Evolutionary conservation across 64 coral and sea anemone genomes (phyloP), one percentile per base, ranked within the genome.

Genomic region (Montipora efflorescens): DNA sequence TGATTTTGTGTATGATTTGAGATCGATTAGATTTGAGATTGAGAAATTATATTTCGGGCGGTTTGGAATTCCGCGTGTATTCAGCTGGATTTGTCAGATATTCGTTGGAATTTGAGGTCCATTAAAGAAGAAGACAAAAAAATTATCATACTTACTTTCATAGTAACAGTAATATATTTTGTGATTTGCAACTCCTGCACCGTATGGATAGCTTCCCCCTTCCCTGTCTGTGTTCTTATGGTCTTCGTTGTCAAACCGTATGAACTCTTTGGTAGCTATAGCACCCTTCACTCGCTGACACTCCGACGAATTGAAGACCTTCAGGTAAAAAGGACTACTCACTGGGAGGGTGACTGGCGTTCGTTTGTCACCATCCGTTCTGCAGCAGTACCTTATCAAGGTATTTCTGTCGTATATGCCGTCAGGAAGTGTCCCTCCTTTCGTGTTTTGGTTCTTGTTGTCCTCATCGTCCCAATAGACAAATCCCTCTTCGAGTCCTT

Each of bases 261-360:
- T 72, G 59, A 77, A 95, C 57, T 95, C 94, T 13, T 46, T 16
- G 4, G 84, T 74, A 48, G 74, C 75, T 5, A 92, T 18, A 13
- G 94, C 90, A 61, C 90, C 90, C 18, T 88, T 18, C 43, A 90
- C 88, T 0, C 76, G 76, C 19, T 90, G 88, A 47, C 88, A 90
- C 58, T 70, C 76, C 0, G 46, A 36, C 18, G 88, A 46, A 44
- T 80, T 81, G 5, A 50, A 80, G 7, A 47, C 13, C 45, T 69
- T 78, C 23, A 90, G 77, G 43, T 80, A 91, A 74, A 91, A 91
- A 15, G 77, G 64, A 25, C 77, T 67, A 16, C 51, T 78, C 11
- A 80, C 47, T 15, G 88, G 88, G 21, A 90, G 77, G 59, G 76
- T 1, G 2, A 90, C n/a, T 15, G 88, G 19, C 14, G 19, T 66